Evolutionary conservation across 2,888 invertebrate genomes (phyloP), one percentile per base, ranked within the genome.

Genomic region (Venustoraphidia nigricollis): DNA sequence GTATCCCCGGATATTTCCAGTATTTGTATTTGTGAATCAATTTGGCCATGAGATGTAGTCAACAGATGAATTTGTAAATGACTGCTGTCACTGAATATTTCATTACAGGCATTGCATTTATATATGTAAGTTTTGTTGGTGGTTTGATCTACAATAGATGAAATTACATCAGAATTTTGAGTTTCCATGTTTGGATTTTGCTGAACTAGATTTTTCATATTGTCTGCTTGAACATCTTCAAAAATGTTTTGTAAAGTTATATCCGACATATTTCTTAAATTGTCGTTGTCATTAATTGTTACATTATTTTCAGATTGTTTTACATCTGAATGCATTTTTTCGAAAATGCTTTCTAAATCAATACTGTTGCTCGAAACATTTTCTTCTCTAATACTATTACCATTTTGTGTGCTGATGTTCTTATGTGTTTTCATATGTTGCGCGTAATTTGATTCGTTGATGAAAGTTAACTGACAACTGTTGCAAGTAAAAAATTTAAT

Each of bases 391-490:
- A 47, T 34, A 48, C 50, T 27, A 52, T 51, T 17, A n/a, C 39
- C 35, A 5, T 10, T 40, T 41, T 47, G 51, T 51, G 50, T 64
- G 62, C 50, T 60, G 62, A 42, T 61, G 60, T 3, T 60, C 44
- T 65, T 61, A 53, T 69, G 69, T 34, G 65, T 64, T 52, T 68
- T 67, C 66, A 67, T 66, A 50, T 69, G 69, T 48, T 68, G 67
- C 51, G 65, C 65, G 51, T 67, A 69, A 49, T 66, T 66, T 13
- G 60, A 62, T 58, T 69, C 66, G 53, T 67, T 67, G 13, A 69
- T 63, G 53, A 69, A 69, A 2, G 69, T 68, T 51, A 69, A 53
- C 44, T 68, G 67, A 56, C 69, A 69, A 47, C 65, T 61, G 54
- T 64, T 66, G 55, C 69, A 69, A 38, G 67, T 66, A 51, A 66